Conservation (phyloP, 2,888 invertebrate genomes). For the Sphaerophoria taeniata region DNA sequence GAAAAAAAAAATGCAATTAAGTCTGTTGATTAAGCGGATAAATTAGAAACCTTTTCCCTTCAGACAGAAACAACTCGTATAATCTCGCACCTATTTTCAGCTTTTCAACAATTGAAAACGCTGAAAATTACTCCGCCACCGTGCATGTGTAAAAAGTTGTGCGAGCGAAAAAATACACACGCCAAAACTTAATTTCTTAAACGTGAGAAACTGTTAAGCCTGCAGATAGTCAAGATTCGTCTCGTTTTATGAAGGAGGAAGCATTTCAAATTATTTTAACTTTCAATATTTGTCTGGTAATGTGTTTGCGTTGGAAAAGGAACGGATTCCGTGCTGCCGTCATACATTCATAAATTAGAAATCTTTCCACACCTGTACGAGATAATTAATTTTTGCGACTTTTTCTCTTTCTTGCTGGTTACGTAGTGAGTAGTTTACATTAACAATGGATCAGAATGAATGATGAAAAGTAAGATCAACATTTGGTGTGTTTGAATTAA, state of each 20-base stretch:
- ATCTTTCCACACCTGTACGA: not conserved
- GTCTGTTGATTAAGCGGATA: conserved; percentile 10
- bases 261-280: not conserved
- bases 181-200: not conserved
- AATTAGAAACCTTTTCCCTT: conserved; percentile 27
- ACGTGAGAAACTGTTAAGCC: conserved; percentile 3
- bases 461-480: too few relatives aligned
- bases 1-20: conserved; percentile 12
- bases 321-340: not conserved
- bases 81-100: not conserved
- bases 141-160: not conserved
- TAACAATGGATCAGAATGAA: too few relatives aligned
- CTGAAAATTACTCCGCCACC: too few relatives aligned
- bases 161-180: not conserved
- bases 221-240: not conserved
- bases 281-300: not conserved
- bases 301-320: not conserved
- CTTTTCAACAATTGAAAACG: not conserved
- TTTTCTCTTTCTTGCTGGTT: too few relatives aligned
- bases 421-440: too few relatives aligned
- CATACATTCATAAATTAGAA: not conserved
- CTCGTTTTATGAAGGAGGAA: not conserved
- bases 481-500: too few relatives aligned
- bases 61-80: not conserved
- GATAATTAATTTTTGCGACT: not conserved